Base-by-base conservation (phyloP, 2,888 invertebrate genomes). In the Hydropsyche betteni region DNA sequence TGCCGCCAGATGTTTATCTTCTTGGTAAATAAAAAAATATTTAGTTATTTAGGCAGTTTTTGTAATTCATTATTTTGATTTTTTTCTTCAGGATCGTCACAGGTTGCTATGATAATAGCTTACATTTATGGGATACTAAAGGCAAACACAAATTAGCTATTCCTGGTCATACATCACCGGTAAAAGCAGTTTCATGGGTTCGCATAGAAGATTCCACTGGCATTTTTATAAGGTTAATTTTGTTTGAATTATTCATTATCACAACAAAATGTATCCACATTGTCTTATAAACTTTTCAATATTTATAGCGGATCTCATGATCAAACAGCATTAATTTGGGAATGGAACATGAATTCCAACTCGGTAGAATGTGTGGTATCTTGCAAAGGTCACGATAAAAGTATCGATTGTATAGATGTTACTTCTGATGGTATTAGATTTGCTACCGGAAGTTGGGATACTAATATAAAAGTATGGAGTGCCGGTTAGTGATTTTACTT, bases 371-470 rank as follows among this genome's bases (percentile, higher is more conserved):
- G 95, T 82, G 88, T 93, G 38, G 91, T 93, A 77, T 90, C 93
- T 4, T 94, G 97, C 81, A 91, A 94, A 79, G 97, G 98, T 0
- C 99, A 99, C 83, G 95, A 96, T 80, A 91, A 96, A 81, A 95
- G 95, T 75, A 91, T 99, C 0, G 98, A 99, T 83, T 93, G 95
- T 83, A 89, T 98, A 0, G 90, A 92, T 33, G 91, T 95, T 0
- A 93, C 93, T 80, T 89, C 90, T 0, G 91, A 92, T 82, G 85
- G 86, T 1, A 85, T 86, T 24, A 85, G 85, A 76, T 86, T 89
- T 81, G 95, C 94, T 5, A 96, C 96, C 5, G 98, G 97, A 38
- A 93, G 95, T 68, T 98, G 96, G 96, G 98, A 98, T 83, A 94
- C 92, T 55, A 92, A 94, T 87, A 85, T 98, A 6, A 97, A 97